These are phyloP conservation scores for Istiophorus platypterus DNA, from an alignment of 2,113 vertebrate genomes.

Conservation along the genomic window DNA sequence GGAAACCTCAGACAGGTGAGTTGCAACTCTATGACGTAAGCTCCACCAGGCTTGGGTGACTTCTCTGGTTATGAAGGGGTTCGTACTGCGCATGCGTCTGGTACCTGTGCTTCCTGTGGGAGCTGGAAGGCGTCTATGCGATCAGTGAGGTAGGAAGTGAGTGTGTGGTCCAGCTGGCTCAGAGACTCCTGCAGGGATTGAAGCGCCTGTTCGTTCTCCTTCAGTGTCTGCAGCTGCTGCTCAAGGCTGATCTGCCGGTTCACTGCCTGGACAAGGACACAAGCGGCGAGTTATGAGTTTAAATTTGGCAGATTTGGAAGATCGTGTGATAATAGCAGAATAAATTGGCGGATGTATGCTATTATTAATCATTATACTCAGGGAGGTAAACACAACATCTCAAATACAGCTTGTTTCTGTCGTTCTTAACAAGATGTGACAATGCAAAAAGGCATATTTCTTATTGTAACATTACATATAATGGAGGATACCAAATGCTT, in stretches of 20 bases:
- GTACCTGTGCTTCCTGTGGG: slow-evolving; percentile 96
- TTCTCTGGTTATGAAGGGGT: background rate
- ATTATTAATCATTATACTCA: background rate
- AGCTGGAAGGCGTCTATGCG: slow-evolving; percentile 94
- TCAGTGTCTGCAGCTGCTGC: slow-evolving; percentile 89
- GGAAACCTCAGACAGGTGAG: background rate
- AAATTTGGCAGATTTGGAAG: background rate
- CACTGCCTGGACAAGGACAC: slow-evolving; percentile 84
- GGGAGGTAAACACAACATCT: background rate
- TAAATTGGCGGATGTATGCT: background rate
- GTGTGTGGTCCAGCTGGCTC: slow-evolving; percentile 90
- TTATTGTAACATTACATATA: background rate
- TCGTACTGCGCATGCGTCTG: too few species aligned
- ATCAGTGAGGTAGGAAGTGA: slow-evolving; percentile 96
- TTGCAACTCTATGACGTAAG: background rate
- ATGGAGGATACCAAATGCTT: background rate
- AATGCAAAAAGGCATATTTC: background rate
- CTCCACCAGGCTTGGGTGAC: background rate
- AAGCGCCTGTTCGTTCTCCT: slow-evolving; percentile 89
- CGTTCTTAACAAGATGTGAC: background rate
- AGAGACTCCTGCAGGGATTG: slow-evolving; percentile 92
- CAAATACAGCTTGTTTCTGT: background rate
- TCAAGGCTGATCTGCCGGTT: slow-evolving; percentile 91
- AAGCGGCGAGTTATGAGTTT: background rate
- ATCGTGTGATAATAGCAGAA: background rate